Evolutionary conservation across 2,888 invertebrate species (phyloP).

Genomic region (Cryptocephalus primarius): DNA sequence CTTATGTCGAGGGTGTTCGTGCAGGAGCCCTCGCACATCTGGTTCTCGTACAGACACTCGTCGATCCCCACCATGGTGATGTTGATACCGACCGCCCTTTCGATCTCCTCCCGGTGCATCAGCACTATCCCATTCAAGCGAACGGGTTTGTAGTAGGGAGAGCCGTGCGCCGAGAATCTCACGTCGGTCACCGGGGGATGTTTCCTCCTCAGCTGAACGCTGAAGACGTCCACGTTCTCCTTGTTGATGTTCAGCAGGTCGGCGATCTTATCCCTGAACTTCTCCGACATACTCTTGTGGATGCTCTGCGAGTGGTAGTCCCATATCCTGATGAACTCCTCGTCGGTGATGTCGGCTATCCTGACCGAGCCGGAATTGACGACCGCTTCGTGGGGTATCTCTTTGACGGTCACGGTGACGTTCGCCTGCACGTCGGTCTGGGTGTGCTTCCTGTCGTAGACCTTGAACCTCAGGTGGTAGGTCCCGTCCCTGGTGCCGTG

Average conservation of each 20-base stretch:
- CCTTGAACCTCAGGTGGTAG: conserved; percentile 72
- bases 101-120: conserved; percentile 89
- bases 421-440: conserved; percentile 94
- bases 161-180: conserved; percentile 89
- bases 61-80: conserved; percentile 98
- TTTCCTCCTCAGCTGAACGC: conserved; percentile 79
- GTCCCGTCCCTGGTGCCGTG: conserved; percentile 84
- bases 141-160: conserved; percentile 91
- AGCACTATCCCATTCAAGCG: conserved; percentile 88
- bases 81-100: conserved; percentile 86
- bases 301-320: conserved; percentile 72
- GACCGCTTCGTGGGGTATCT: conserved; percentile 92
- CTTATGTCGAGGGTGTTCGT: conserved; percentile 86
- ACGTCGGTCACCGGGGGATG: conserved; percentile 86
- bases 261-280: conserved; percentile 79
- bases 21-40: conserved; percentile 93
- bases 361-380: conserved; percentile 91
- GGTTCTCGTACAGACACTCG: conserved; percentile 89
- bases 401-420: conserved; percentile 87
- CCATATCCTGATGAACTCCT: conserved; percentile 93
- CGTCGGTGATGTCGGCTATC: conserved; percentile 87
- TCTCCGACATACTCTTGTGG: conserved; percentile 78
- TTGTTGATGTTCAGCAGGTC: conserved; percentile 74
- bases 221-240: conserved; percentile 92
- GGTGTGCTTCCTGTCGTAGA: conserved; percentile 87